Percentiles rank a stretch among this genome's conserved stretches.
Conservation (phyloP, 2,113 vertebrate species). For the Myotis yumanensis region DNA sequence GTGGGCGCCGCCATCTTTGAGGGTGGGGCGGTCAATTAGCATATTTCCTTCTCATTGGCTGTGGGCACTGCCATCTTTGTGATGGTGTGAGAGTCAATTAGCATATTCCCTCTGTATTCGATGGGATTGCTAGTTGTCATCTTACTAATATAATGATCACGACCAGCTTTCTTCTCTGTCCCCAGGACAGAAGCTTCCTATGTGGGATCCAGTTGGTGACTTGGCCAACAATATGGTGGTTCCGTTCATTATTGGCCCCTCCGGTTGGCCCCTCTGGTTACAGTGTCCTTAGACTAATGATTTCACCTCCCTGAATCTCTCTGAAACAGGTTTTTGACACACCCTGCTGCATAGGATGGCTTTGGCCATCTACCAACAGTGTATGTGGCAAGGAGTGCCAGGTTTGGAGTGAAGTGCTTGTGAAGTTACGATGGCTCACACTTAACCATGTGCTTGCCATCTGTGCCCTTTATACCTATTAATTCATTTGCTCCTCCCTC, state of each 20-base stretch:
- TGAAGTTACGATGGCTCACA: background rate
- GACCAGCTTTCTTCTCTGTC: background rate
- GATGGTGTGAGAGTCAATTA: no score
- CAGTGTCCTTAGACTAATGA: background rate
- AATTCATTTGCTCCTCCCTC: background rate
- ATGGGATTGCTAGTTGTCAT: background rate
- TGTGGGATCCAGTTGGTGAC: background rate
- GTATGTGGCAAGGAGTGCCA: background rate
- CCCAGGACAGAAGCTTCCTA: background rate
- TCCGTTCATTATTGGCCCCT: background rate
- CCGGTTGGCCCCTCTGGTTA: background rate
- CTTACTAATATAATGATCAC: background rate
- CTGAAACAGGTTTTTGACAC: background rate
- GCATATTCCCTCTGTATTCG: no score
- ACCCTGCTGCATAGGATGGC: background rate
- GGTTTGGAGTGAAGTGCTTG: background rate
- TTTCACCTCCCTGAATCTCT: background rate
- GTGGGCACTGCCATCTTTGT: no score
- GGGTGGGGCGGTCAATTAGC: no score
- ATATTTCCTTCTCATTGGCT: no score
- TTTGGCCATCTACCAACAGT: background rate
- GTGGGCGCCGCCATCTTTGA: no score
- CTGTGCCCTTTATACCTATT: background rate
- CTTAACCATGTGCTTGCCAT: background rate
- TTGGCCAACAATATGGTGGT: background rate